phyloP scores from a whole-genome alignment of 1,140 invertebrate species.

The Maconellicoccus hirsutus region DNA sequence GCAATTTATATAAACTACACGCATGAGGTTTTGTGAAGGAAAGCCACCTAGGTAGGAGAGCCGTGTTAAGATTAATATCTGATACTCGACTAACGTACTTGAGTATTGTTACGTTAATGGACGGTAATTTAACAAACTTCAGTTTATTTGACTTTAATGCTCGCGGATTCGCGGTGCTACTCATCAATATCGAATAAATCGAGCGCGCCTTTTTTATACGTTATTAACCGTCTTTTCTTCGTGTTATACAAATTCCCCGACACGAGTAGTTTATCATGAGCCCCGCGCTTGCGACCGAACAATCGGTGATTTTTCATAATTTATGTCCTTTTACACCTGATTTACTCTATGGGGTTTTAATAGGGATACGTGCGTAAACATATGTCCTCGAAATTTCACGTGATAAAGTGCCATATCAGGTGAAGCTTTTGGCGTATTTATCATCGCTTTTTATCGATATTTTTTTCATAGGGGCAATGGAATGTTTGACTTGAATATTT shows the following conservation, averaged over 20 bases:
- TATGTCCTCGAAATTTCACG: too few relatives aligned
- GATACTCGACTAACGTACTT: conserved; percentile 1
- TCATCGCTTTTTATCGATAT: too few relatives aligned
- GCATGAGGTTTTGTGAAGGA: not conserved
- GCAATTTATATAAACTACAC: conserved; percentile 14
- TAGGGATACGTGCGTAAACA: not conserved
- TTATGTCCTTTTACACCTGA: not conserved
- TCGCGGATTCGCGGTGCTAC: not conserved
- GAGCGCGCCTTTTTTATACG: not conserved
- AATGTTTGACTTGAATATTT: too few relatives aligned
- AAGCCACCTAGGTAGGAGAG: conserved; percentile 16
- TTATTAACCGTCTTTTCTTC: conserved; percentile 4
- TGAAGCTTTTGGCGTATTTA: too few relatives aligned
- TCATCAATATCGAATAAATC: not conserved
- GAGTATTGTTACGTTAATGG: conserved; percentile 13
- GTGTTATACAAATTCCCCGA: not conserved
- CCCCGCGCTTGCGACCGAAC: not conserved
- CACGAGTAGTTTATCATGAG: too few relatives aligned
- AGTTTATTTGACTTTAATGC: conserved; percentile 21
- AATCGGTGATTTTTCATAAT: not conserved
- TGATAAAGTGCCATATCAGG: too few relatives aligned
- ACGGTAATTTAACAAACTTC: conserved; percentile 19
- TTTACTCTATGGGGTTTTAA: not conserved
- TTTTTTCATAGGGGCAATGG: too few relatives aligned
- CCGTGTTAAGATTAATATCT: conserved; percentile 17